phyloP scores from a whole-genome alignment of 2,888 invertebrate species.

The Pachliopta kotzebuea region DNA sequence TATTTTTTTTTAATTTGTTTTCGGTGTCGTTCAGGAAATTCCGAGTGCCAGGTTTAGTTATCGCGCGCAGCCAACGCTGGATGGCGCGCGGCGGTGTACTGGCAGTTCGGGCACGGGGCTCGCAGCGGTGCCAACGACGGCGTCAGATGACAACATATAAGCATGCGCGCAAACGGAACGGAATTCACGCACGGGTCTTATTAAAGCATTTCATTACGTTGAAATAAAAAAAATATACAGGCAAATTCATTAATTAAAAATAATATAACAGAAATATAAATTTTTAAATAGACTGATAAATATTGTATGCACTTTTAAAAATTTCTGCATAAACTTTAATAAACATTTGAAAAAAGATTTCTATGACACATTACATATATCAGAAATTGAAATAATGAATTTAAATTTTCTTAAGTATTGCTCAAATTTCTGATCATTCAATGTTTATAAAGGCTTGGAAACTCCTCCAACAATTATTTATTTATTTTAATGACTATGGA shows the following conservation, averaged over 20 bases:
- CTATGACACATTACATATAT: too few species aligned
- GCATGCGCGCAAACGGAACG: slow-evolving; percentile 14
- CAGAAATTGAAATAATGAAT: too few species aligned
- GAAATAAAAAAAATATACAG: not conserved
- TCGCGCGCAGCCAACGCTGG: slow-evolving; percentile 53
- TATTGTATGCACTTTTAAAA: not conserved
- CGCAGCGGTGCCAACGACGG: slow-evolving; percentile 45
- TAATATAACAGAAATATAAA: not conserved
- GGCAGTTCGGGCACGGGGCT: slow-evolving; percentile 45
- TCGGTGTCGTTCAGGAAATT: slow-evolving; percentile 49
- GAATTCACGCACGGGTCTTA: slow-evolving; percentile 14
- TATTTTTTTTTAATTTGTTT: slow-evolving; percentile 32
- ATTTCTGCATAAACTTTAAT: too few species aligned
- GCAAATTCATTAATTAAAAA: not conserved
- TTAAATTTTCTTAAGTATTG: too few species aligned
- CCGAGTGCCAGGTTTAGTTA: slow-evolving; percentile 49
- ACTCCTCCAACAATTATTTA: too few species aligned
- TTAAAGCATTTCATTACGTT: not conserved
- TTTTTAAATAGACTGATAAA: not conserved
- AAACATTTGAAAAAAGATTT: too few species aligned
- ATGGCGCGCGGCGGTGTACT: slow-evolving; percentile 63
- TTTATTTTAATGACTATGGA: too few species aligned
- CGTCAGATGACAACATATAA: slow-evolving; percentile 37
- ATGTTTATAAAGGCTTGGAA: too few species aligned
- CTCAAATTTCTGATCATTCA: too few species aligned